Evolutionary conservation across 2,113 vertebrate species (phyloP).

Genomic region (Progne subis): DNA sequence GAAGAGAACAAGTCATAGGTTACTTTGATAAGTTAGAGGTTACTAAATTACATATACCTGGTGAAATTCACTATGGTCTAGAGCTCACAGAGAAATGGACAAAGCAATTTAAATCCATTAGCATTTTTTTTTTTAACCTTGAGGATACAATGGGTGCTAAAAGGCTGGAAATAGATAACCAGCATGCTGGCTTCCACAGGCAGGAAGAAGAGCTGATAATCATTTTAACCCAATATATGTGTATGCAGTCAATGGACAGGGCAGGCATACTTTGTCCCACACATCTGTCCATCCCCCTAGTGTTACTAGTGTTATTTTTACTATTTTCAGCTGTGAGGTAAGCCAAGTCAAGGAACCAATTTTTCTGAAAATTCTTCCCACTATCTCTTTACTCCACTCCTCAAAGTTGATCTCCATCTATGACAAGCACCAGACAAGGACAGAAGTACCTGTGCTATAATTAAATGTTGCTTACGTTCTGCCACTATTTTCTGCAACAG

Average conservation of each 20-base stretch:
- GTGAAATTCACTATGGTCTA: neutral
- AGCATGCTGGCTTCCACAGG: neutral
- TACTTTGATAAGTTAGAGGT: neutral
- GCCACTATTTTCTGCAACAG: neutral
- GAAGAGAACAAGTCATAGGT: neutral
- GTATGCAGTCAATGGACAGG: neutral
- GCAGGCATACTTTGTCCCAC: neutral
- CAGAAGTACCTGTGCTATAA: rapidly evolving
- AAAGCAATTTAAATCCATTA: neutral
- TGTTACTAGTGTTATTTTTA: neutral
- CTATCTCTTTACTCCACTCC: neutral
- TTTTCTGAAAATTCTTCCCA: neutral
- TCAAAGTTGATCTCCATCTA: neutral
- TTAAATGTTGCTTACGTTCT: neutral
- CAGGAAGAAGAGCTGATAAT: neutral
- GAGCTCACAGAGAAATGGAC: neutral
- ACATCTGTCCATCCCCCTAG: neutral
- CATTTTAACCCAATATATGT: neutral
- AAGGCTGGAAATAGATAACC: neutral
- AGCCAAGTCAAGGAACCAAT: neutral
- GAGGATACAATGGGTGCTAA: neutral
- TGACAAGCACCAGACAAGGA: neutral
- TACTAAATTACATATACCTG: neutral
- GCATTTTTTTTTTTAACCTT: neutral
- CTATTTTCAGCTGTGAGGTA: neutral